Evolutionary conservation across 2,797 vertebrate species (phyloP).

Genomic region (Gobionotothen gibberifrons): DNA sequence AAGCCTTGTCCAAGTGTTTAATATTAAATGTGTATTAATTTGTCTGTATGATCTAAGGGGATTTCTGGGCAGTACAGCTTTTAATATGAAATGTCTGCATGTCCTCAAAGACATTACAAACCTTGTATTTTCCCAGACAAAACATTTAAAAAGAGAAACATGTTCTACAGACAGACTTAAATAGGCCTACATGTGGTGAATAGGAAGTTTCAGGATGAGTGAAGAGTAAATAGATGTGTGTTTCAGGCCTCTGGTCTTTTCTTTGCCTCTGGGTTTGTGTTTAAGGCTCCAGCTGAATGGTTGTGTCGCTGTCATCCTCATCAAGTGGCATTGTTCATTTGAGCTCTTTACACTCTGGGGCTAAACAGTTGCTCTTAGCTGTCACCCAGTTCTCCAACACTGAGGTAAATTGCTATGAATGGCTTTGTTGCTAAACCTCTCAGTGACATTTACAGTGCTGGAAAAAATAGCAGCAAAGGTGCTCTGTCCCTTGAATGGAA

Average conservation of each 20-base stretch:
- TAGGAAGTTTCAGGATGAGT: slow-evolving; percentile 1
- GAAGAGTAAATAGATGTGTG: slow-evolving; percentile 5
- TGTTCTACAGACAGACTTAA: background rate
- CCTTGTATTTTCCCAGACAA: background rate
- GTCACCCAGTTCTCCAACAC: background rate
- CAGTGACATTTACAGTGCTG: background rate
- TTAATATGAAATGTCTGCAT: background rate
- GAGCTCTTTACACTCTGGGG: slow-evolving; percentile 15
- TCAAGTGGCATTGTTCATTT: slow-evolving; percentile 27
- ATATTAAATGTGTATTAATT: background rate
- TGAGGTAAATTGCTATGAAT: background rate
- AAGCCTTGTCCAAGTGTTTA: background rate
- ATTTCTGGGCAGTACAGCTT: background rate
- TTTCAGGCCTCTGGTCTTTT: slow-evolving; percentile 12
- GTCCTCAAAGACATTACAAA: background rate
- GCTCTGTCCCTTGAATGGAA: slow-evolving; percentile 16
- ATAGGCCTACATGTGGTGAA: background rate
- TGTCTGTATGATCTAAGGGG: background rate
- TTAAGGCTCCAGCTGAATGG: slow-evolving; percentile 27
- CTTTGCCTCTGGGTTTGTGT: slow-evolving; percentile 7
- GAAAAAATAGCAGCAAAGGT: slow-evolving; percentile 6
- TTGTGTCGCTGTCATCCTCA: slow-evolving; percentile 5
- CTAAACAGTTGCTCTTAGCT: slow-evolving; percentile 2
- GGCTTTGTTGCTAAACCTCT: background rate
- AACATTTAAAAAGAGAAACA: slow-evolving; percentile 1